These are phyloP conservation scores for Chrysotoxum bicinctum DNA, from an alignment of 2,888 invertebrate species.

Conservation along the genomic window DNA sequence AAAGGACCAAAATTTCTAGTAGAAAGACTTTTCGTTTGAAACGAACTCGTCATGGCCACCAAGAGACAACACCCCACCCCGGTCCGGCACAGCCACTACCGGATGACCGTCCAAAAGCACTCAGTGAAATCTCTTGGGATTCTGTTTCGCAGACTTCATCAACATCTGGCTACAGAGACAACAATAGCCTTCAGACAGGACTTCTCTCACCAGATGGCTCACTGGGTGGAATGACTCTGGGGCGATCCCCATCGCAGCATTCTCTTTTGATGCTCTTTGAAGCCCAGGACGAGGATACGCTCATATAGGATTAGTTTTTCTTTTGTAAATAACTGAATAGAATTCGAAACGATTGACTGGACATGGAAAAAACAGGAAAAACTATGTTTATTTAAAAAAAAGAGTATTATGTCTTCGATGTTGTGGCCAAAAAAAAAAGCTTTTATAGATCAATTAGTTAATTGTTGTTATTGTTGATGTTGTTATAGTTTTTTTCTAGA, in stretches of 20 bases:
- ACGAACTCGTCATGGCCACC: constrained; percentile 88
- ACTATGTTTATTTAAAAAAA: background rate
- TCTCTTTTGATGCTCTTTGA: constrained; percentile 90
- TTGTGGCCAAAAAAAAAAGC: constrained; percentile 42
- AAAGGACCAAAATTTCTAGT: constrained; percentile 96
- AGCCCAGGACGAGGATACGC: constrained; percentile 92
- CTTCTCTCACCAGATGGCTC: constrained; percentile 82
- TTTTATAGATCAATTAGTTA: constrained; percentile 22
- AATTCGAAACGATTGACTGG: constrained; percentile 44
- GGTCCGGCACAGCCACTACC: constrained; percentile 74
- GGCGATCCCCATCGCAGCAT: constrained; percentile 89
- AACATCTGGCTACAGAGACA: constrained; percentile 91
- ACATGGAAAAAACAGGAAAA: constrained; percentile 17
- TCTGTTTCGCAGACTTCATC: constrained; percentile 92
- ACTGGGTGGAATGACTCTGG: constrained; percentile 86
- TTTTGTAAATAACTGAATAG: constrained; percentile 39
- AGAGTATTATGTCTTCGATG: constrained; percentile 50
- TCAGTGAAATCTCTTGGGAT: constrained; percentile 89
- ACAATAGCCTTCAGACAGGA: constrained; percentile 83
- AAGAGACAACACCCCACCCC: constrained; percentile 84
- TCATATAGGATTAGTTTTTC: constrained; percentile 84
- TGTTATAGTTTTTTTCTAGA: constrained; percentile 1
- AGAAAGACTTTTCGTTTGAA: constrained; percentile 95
- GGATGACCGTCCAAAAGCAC: constrained; percentile 77
- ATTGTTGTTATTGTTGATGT: constrained; percentile 9